Evolutionary conservation across 2,113 vertebrate genomes (phyloP), one percentile per base, ranked within the genome.

Genomic region (Dromas ardeola): DNA sequence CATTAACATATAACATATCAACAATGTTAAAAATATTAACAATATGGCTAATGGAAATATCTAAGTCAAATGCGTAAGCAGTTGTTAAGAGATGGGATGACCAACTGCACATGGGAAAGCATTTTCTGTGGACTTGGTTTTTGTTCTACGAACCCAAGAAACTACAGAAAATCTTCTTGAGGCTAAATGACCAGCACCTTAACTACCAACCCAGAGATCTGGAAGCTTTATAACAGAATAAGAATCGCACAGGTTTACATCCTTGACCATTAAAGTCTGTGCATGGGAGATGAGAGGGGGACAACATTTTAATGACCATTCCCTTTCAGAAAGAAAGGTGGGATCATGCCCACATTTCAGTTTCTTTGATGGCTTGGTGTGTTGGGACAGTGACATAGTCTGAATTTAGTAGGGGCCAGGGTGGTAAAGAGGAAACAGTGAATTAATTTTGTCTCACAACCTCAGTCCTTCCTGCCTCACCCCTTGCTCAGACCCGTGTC

Each of bases 401-500:
- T 81, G 29, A 81, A 52, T 77, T 38, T 69, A 67, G 19, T 4
- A 25, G 26, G 6, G 20, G 9, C 9, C 55, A 59, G 17, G 36
- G 74, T 50, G 45, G 18, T 36, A 79, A 93, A 76, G 53, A 82
- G 30, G 62, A 91, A 96, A 77, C 14, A 91, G 43, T 88, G 71
- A 88, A 94, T 90, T 91, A 91, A 69, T 42, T 77, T 40, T 90
- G 62, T 73, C 86, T 88, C 79, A 86, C 40, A 82, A 81, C 53
- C 78, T 76, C 65, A 87, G 52, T 36, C 16, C 43, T 93, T 95
- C 81, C 89, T 88, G 85, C 29, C n/a, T 45, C 27, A 32, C n/a
- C 11, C 47, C 42, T 17, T 86, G 12, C 82, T 90, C n/a, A n/a
- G 38, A 11, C 12, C 3, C 10, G 1, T 3, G 3, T 77, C 42